Evolutionary conservation across 1,140 invertebrate species (phyloP).

Genomic region (Drosophila orena): DNA sequence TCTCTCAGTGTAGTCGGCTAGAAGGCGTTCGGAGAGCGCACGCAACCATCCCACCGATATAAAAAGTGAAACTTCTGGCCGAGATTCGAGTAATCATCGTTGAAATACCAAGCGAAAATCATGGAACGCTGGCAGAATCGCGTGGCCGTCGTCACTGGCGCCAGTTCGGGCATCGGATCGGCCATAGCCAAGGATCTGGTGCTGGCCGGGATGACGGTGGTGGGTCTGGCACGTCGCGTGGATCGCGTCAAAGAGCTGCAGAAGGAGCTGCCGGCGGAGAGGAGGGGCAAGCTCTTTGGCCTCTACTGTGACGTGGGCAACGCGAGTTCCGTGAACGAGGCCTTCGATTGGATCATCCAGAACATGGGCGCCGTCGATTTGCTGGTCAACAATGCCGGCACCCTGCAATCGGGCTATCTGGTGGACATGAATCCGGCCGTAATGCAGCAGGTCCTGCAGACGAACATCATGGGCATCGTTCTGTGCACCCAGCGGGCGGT

Average conservation of each 20-base stretch:
- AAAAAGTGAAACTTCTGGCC: conserved; percentile 10
- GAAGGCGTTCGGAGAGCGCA: conserved; percentile 21
- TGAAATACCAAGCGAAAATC: conserved; percentile 5
- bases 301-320: conserved; percentile 88
- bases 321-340: conserved; percentile 88
- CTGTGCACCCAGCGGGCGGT: conserved; percentile 89
- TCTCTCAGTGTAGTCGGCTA: conserved; percentile 7
- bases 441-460: conserved; percentile 87
- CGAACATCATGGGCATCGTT: conserved; percentile 89
- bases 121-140: conserved; percentile 90
- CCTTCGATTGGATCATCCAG: conserved; percentile 88
- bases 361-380: conserved; percentile 89
- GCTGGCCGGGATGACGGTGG: conserved; percentile 88
- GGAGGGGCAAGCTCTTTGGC: conserved; percentile 84
- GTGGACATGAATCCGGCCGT: conserved; percentile 69
- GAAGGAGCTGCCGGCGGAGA: conserved; percentile 74
- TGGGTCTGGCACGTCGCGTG: conserved; percentile 89
- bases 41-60: conserved; percentile 23
- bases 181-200: conserved; percentile 87
- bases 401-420: conserved; percentile 83
- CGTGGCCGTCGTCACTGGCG: conserved; percentile 90
- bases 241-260: conserved; percentile 86
- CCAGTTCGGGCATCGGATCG: conserved; percentile 90
- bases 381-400: conserved; percentile 91
- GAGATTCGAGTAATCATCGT: not conserved